phyloP scores from a whole-genome alignment of 1,140 invertebrate species.

The Drosophila repleta region DNA sequence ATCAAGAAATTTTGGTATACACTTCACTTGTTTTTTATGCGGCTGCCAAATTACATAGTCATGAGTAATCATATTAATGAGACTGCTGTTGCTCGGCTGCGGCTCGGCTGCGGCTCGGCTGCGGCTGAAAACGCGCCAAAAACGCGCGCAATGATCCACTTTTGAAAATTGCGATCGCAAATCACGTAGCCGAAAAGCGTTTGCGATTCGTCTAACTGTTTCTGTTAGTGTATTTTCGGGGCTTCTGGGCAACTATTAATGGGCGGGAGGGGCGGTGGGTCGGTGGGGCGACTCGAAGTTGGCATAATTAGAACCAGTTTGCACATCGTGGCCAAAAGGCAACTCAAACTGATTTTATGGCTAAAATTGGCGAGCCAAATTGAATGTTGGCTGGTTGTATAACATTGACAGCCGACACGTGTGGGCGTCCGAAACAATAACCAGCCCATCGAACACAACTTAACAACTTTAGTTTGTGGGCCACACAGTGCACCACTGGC shows the following conservation, averaged over 20 bases:
- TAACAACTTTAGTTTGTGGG: constrained; percentile 22
- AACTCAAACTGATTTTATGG: constrained; percentile 38
- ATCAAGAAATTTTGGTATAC: constrained; percentile 52
- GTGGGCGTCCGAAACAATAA: constrained; percentile 54
- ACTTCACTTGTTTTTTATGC: constrained; percentile 52
- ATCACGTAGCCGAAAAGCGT: constrained; percentile 71
- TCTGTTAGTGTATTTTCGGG: constrained; percentile 23
- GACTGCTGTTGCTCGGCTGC: too few species aligned
- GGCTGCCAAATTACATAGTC: constrained; percentile 66
- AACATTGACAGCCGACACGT: constrained; percentile 64
- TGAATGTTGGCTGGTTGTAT: constrained; percentile 51
- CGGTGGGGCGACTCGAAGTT: constrained; percentile 18
- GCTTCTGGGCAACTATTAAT: constrained; percentile 54
- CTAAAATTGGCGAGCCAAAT: constrained; percentile 63
- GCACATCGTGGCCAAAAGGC: constrained; percentile 40
- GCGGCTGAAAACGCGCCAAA: constrained; percentile 53
- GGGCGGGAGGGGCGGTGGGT: constrained; percentile 11
- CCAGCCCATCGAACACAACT: too few species aligned
- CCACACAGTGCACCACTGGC: constrained; percentile 14
- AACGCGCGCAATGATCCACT: constrained; percentile 72
- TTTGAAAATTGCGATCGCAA: constrained; percentile 64
- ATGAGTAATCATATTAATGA: constrained; percentile 78
- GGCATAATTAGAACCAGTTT: constrained; percentile 78
- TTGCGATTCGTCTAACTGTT: constrained; percentile 74
- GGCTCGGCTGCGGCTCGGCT: too few species aligned